Base-by-base conservation (phyloP, 2,888 invertebrate species). In the Spodoptera picta region DNA sequence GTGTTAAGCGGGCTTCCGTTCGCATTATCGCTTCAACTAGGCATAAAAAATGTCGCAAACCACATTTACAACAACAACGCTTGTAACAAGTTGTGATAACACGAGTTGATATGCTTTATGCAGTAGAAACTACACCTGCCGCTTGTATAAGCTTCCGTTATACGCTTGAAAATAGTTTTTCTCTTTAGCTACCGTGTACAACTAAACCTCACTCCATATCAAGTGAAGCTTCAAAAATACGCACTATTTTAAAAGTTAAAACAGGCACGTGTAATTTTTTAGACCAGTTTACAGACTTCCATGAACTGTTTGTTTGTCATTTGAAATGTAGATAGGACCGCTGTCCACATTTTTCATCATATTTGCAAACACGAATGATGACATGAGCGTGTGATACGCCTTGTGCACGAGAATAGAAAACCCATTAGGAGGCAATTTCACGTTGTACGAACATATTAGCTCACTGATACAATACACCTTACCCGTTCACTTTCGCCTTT, bases 401-500 rank as follows among this genome's bases (percentile, higher is more conserved):
- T 31, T 60, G 55, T 65, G 55, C 65, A 68, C 56, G 52, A 60
- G 56, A 63, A 68, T 73, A 60, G 63, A 71, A 70, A 70, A 71
- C 72, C 69, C 59, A 77, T 71, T 57, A 45, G 23, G 5, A 54
- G 45, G 55, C 77, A 82, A 82, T 87, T 85, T 87, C 86, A 74
- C 80, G 73, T 73, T 48, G 68, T 74, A 76, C 70, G 69, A 74
- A 77, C 80, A 78, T 83, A 81, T 86, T 85, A 83, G 79, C 78
- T 79, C 79, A 83, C 73, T 60, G 65, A 80, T 77, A 79, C 73
- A 79, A 77, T 82, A 72, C 69, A 74, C 73, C 82, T 77, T 71
- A 71, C 71, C 79, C 62, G 81, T 82, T 85, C 85, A 88, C 88
- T 89, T 87, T 89, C 87, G 80, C 84, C 77, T 78, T 80, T 79